Evolutionary conservation across 2,113 vertebrate genomes (phyloP).

Genomic region (Ceratotherium simum): DNA sequence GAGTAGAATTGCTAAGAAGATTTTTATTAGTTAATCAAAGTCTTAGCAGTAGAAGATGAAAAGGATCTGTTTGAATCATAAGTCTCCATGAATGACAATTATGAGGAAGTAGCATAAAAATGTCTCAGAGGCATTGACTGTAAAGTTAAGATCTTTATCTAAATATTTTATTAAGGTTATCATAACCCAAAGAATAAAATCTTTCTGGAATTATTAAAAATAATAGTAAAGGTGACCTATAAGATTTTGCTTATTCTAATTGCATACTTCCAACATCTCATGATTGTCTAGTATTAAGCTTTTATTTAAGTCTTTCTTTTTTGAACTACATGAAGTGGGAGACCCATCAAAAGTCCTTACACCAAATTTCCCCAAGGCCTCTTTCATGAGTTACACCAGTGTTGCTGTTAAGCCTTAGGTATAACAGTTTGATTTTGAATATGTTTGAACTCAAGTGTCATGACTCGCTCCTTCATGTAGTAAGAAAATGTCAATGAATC

Average conservation of each 20-base stretch:
- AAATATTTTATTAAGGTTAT: background rate
- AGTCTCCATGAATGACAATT: background rate
- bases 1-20: background rate
- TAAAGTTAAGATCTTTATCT: background rate
- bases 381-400: background rate
- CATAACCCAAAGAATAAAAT: background rate
- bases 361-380: background rate
- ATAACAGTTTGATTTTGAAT: constrained; percentile 22
- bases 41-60: background rate
- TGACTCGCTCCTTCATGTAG: background rate
- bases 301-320: background rate
- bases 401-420: background rate
- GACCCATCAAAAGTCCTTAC: background rate
- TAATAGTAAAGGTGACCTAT: background rate
- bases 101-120: background rate
- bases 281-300: constrained; percentile 18
- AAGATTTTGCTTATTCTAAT: background rate
- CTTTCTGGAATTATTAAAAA: background rate
- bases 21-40: constrained; percentile 9
- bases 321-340: background rate
- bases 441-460: constrained; percentile 26
- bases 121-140: background rate
- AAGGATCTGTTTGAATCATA: background rate
- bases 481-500: background rate
- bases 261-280: background rate